A percentile compares a stretch with the other conserved stretches of the same genome.
These are phyloP conservation scores for Plusia festucae DNA, from an alignment of 2,888 invertebrate genomes.

Conservation along the genomic window DNA sequence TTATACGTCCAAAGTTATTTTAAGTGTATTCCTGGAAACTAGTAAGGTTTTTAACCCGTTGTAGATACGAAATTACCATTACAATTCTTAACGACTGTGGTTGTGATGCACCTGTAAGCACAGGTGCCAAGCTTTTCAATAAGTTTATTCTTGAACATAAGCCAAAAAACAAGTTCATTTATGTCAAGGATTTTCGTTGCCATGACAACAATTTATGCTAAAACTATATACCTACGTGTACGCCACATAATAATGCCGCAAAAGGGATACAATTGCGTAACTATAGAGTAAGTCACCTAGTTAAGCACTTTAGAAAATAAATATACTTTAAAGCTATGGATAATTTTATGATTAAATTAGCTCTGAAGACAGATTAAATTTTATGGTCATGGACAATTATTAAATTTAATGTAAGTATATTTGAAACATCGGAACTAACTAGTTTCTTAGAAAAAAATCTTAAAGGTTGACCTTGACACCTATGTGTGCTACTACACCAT, in stretches of 20 bases:
- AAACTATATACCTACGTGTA: background rate
- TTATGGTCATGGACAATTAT: background rate
- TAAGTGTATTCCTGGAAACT: background rate
- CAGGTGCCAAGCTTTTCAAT: background rate
- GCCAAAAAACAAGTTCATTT: background rate
- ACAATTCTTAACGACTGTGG: background rate
- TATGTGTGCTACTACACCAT: too few relatives aligned
- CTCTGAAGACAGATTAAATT: background rate
- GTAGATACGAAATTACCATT: background rate
- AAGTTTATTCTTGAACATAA: background rate
- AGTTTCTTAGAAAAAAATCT: too few relatives aligned
- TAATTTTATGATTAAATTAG: too few relatives aligned
- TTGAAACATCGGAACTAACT: too few relatives aligned
- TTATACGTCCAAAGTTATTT: too few relatives aligned
- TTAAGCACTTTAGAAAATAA: background rate
- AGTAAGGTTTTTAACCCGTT: background rate
- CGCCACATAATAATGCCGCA: background rate
- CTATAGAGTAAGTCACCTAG: background rate
- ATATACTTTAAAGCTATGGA: background rate
- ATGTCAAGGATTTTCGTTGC: background rate
- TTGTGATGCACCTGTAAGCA: background rate
- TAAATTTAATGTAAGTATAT: too few relatives aligned
- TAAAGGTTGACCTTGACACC: too few relatives aligned
- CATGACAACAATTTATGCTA: background rate
- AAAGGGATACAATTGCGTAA: background rate